Conservation (phyloP, 2,888 invertebrate species). For the Spisula solida region DNA sequence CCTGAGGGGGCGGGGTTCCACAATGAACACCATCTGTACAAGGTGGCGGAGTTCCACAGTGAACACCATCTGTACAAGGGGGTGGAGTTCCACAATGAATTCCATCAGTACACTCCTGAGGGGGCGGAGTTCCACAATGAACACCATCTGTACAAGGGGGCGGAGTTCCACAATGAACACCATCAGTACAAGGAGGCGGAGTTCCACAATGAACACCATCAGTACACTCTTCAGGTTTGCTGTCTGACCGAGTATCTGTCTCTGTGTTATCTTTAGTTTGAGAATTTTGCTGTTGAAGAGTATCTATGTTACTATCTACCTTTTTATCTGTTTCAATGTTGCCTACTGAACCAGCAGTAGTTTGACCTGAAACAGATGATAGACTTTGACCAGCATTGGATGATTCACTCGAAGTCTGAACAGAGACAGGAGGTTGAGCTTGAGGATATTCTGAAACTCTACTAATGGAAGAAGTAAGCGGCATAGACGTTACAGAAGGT, state of each 20-base stretch:
- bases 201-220: slow-evolving; percentile 76
- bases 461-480: background rate
- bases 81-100: slow-evolving; percentile 71
- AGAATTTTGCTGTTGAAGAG: background rate
- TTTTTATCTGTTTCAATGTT: slow-evolving; percentile 1
- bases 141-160: slow-evolving; percentile 70
- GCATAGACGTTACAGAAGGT: background rate
- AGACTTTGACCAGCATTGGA: background rate
- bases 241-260: background rate
- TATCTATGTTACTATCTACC: background rate
- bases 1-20: slow-evolving; percentile 60
- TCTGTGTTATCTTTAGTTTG: background rate
- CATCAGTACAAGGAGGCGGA: slow-evolving; percentile 72
- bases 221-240: slow-evolving; percentile 43
- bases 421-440: background rate
- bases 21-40: too few species aligned
- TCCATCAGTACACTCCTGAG: slow-evolving; percentile 58
- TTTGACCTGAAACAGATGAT: background rate
- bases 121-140: slow-evolving; percentile 71
- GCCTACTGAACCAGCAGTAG: background rate
- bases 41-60: slow-evolving; percentile 70
- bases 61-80: slow-evolving; percentile 71
- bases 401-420: background rate
- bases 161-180: slow-evolving; percentile 70
- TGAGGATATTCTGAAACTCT: background rate